Percentiles rank a stretch among this genome's conserved stretches.
These are phyloP conservation scores for Zaprionus capensis DNA, from an alignment of 1,140 invertebrate species.

Conservation along the genomic window DNA sequence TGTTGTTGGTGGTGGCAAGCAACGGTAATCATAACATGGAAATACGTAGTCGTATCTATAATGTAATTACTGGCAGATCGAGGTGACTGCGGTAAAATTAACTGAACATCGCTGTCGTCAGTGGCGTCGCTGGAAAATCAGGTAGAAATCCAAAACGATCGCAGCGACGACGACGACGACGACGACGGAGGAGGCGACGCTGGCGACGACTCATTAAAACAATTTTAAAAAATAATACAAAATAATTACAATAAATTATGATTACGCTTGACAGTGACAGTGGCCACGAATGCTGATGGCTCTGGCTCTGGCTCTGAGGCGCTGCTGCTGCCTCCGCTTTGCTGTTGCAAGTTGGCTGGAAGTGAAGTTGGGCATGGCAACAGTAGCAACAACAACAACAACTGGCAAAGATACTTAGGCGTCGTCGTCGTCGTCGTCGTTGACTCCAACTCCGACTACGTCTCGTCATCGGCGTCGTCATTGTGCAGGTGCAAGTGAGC, in stretches of 20 bases:
- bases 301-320: background rate
- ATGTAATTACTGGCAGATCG: slow-evolving; percentile 77
- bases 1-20: slow-evolving; percentile 29
- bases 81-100: slow-evolving; percentile 66
- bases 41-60: slow-evolving; percentile 71
- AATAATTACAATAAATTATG: slow-evolving; percentile 83
- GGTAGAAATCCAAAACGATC: slow-evolving; percentile 66
- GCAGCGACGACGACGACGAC: slow-evolving; percentile 29
- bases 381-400: slow-evolving; percentile 25
- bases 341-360: slow-evolving; percentile 36
- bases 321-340: slow-evolving; percentile 4
- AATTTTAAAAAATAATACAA: slow-evolving; percentile 83
- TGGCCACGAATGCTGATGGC: slow-evolving; percentile 66
- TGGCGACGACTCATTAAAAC: slow-evolving; percentile 76
- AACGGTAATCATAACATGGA: slow-evolving; percentile 74
- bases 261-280: slow-evolving; percentile 82
- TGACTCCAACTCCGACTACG: slow-evolving; percentile 8
- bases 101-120: slow-evolving; percentile 49
- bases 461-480: slow-evolving; percentile 38
- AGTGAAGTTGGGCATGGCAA: slow-evolving; percentile 53
- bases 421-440: slow-evolving; percentile 10
- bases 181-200: slow-evolving; percentile 21
- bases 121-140: slow-evolving; percentile 49
- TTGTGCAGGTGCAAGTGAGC: slow-evolving; percentile 67
- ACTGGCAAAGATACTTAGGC: slow-evolving; percentile 47